phyloP scores from a whole-genome alignment of 2,888 invertebrate species.

The Tetramorium bicarinatum region DNA sequence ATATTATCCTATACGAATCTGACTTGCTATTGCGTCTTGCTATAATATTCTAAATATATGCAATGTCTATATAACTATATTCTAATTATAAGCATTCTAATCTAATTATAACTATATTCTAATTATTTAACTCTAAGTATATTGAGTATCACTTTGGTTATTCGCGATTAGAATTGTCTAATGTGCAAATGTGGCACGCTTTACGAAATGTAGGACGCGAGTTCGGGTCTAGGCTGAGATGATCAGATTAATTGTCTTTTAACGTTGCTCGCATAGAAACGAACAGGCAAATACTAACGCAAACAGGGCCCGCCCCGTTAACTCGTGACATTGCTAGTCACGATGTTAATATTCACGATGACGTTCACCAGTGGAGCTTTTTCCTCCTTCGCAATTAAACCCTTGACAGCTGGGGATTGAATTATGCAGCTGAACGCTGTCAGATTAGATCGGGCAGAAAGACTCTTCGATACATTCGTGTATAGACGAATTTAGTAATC shows the following conservation, averaged over 20 bases:
- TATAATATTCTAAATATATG: background rate
- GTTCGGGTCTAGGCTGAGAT: constrained; percentile 77
- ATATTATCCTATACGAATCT: too few relatives aligned
- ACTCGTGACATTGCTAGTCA: constrained; percentile 76
- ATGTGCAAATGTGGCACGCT: constrained; percentile 27
- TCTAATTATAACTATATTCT: background rate
- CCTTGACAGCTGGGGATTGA: background rate
- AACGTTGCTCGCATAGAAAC: constrained; percentile 71
- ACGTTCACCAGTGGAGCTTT: constrained; percentile 30
- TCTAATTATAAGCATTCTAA: too few relatives aligned
- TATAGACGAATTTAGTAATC: background rate
- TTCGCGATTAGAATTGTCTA: constrained; percentile 51
- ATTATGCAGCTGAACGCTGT: background rate
- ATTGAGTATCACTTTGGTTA: constrained; percentile 23
- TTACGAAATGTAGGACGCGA: constrained; percentile 72
- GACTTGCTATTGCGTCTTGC: background rate
- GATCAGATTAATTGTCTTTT: constrained; percentile 83
- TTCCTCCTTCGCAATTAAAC: constrained; percentile 43
- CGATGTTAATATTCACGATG: constrained; percentile 71
- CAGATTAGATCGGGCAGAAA: background rate
- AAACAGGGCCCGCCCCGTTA: constrained; percentile 23
- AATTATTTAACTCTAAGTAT: constrained; percentile 3
- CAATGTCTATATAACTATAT: background rate
- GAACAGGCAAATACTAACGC: constrained; percentile 33
- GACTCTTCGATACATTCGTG: background rate